Conservation (phyloP, 2,888 invertebrate genomes). For the Meta bourneti region DNA sequence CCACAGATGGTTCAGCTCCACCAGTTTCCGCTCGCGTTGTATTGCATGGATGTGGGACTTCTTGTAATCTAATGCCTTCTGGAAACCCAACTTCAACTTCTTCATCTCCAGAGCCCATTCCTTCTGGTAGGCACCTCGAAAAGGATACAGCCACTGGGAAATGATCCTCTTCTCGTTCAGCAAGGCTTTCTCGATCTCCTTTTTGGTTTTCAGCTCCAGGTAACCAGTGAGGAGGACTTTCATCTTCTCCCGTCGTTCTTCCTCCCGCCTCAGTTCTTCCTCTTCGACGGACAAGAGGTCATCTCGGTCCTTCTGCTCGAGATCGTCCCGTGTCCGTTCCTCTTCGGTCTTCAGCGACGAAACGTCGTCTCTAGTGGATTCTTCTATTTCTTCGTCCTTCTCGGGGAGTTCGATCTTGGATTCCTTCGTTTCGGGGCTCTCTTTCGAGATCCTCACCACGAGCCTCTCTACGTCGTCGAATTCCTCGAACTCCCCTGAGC, state of each 20-base stretch:
- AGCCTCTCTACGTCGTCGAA: constrained; percentile 50
- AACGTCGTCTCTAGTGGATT: background rate
- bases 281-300: constrained; percentile 12
- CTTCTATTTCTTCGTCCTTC: background rate
- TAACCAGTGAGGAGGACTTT: constrained; percentile 62
- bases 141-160: constrained; percentile 64
- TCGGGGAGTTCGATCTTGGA: background rate
- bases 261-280: constrained; percentile 52
- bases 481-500: constrained; percentile 8
- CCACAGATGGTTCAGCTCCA: constrained; percentile 67
- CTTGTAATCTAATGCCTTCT: constrained; percentile 63
- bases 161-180: constrained; percentile 67
- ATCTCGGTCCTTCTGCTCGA: constrained; percentile 20
- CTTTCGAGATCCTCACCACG: background rate
- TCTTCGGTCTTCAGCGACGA: constrained; percentile 18
- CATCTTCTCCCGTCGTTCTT: constrained; percentile 63
- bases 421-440: background rate
- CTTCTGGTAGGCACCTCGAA: constrained; percentile 52
- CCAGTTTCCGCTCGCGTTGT: constrained; percentile 55
- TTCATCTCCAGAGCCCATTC: constrained; percentile 68
- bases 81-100: constrained; percentile 57
- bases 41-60: constrained; percentile 67
- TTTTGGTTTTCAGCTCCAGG: constrained; percentile 55
- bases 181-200: constrained; percentile 60
- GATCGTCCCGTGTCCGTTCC: background rate